Percentiles rank a stretch among this genome's conserved stretches.
Conservation (phyloP, 2,888 invertebrate genomes). For the Scaptomyza cyrtandrae region DNA sequence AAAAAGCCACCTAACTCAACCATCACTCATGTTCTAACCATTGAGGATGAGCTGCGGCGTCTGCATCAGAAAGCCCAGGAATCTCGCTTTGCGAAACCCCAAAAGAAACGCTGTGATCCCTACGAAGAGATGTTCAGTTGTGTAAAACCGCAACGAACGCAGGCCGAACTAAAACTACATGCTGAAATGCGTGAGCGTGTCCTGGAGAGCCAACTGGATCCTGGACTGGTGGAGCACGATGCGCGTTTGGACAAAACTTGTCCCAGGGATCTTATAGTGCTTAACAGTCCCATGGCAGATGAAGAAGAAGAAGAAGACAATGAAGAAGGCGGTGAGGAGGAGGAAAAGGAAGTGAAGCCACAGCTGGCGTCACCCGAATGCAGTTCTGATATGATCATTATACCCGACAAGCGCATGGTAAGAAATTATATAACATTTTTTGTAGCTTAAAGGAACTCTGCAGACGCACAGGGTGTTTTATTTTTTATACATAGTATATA, state of each 20-base stretch:
- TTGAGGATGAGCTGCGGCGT: conserved; percentile 78
- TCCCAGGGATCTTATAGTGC: conserved; percentile 63
- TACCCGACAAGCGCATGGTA: conserved; percentile 78
- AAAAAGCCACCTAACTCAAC: conserved; percentile 60
- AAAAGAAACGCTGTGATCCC: conserved; percentile 61
- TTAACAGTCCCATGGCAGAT: conserved; percentile 70
- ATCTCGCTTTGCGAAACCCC: conserved; percentile 67
- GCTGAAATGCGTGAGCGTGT: conserved; percentile 71
- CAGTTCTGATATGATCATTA: conserved; percentile 67
- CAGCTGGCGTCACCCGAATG: conserved; percentile 74
- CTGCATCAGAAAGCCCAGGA: conserved; percentile 73
- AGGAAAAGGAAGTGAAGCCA: conserved; percentile 60
- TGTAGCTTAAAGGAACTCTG: too few species aligned
- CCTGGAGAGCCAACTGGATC: conserved; percentile 49
- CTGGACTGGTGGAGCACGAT: conserved; percentile 65
- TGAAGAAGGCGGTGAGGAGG: conserved; percentile 44
- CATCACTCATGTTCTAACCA: conserved; percentile 74
- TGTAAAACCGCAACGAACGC: conserved; percentile 70
- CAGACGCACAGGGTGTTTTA: too few species aligned
- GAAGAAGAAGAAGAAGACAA: conserved; percentile 41
- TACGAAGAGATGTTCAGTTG: conserved; percentile 70
- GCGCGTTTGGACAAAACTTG: conserved; percentile 47
- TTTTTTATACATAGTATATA: background rate
- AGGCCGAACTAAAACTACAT: conserved; percentile 64
- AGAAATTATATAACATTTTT: conserved; percentile 8